Percentiles rank a stretch among this genome's conserved stretches.
phyloP scores from a whole-genome alignment of 2,888 invertebrate species.

The Leptodirus hochenwartii region DNA sequence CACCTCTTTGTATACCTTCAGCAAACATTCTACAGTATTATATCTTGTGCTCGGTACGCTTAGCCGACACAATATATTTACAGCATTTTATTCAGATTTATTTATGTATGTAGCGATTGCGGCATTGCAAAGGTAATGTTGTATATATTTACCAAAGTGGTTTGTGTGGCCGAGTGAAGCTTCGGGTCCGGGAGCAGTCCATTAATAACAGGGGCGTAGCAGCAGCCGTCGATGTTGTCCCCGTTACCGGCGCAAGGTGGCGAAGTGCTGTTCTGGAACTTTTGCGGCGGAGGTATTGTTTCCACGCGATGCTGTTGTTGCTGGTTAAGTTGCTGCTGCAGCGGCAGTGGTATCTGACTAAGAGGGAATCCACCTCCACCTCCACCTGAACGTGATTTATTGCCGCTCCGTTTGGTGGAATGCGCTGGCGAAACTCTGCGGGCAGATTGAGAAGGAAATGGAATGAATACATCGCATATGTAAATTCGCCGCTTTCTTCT shows the following conservation, averaged over 20 bases:
- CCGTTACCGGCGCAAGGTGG: conserved; percentile 6
- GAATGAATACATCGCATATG: too few relatives aligned
- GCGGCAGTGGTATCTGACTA: conserved; percentile 22
- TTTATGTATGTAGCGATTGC: too few relatives aligned
- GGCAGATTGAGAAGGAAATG: conserved; percentile 13
- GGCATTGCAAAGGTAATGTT: too few relatives aligned
- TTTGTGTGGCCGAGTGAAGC: conserved; percentile 54
- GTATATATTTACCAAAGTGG: conserved; percentile 65
- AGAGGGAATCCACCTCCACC: too few relatives aligned
- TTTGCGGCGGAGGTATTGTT: conserved; percentile 26
- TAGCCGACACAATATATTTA: too few relatives aligned
- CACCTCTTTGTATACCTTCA: too few relatives aligned
- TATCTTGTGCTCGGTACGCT: too few relatives aligned
- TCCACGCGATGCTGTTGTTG: conserved; percentile 16
- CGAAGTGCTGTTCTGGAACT: conserved; percentile 23
- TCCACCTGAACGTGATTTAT: conserved; percentile 20
- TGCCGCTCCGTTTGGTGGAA: conserved; percentile 38
- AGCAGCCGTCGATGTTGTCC: conserved; percentile 8
- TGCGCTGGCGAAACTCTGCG: conserved; percentile 57
- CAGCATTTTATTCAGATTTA: too few relatives aligned
- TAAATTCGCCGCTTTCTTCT: too few relatives aligned
- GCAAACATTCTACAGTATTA: too few relatives aligned
- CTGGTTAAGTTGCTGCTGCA: conserved; percentile 7
- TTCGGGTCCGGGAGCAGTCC: conserved; percentile 23
- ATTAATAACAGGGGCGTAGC: conserved; percentile 15